Evolutionary conservation across 1,140 invertebrate species (phyloP).

Genomic region (Polypedilum pembai): DNA sequence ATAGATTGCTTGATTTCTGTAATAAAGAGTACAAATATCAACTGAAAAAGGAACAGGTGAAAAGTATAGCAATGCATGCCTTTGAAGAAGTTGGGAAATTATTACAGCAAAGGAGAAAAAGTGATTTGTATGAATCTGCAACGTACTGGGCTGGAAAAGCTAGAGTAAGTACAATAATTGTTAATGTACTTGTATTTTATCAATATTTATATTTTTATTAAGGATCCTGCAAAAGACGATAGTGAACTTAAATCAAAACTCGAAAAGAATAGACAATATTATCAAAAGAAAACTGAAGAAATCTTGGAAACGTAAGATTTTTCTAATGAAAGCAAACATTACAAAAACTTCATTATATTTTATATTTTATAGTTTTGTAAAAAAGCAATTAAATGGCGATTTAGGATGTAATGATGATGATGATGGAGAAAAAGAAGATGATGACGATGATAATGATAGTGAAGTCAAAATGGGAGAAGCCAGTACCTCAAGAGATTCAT

Average conservation of each 20-base stretch:
- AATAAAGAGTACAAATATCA: conserved; percentile 43
- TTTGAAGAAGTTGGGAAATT: conserved; percentile 48
- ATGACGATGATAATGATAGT: too few species aligned
- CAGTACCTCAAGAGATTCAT: too few species aligned
- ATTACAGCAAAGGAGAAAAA: conserved; percentile 46
- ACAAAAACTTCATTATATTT: neutral
- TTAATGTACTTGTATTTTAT: neutral
- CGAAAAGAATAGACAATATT: conserved; percentile 42
- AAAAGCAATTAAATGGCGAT: neutral
- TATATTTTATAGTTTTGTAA: neutral
- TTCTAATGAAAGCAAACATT: neutral
- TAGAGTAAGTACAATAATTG: conserved; percentile 32
- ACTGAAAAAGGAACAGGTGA: conserved; percentile 40
- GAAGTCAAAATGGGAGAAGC: too few species aligned
- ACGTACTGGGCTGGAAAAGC: conserved; percentile 38
- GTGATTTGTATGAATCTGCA: conserved; percentile 48
- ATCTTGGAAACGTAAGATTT: conserved; percentile 46
- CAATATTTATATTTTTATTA: neutral
- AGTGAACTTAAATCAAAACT: conserved; percentile 44
- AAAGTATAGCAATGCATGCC: conserved; percentile 48
- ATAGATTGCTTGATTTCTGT: conserved; percentile 45
- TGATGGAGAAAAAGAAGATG: neutral
- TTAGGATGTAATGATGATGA: neutral
- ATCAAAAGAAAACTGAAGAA: conserved; percentile 45
- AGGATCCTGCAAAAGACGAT: conserved; percentile 49